Evolutionary conservation across 2,113 vertebrate genomes (phyloP), one percentile per base, ranked within the genome.

Genomic region (Falcunculus frontatus): DNA sequence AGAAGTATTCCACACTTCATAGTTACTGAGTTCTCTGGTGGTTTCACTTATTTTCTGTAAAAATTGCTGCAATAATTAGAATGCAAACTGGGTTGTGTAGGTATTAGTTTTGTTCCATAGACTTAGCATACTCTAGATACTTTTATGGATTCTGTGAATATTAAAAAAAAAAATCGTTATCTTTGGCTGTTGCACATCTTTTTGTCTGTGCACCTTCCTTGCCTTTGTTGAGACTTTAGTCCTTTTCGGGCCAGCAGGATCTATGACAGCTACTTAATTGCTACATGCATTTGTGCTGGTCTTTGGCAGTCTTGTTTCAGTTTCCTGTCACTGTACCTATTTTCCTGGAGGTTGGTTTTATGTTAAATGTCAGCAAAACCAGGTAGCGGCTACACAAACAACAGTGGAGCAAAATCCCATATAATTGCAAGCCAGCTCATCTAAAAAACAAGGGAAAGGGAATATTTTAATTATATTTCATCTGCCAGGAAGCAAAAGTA

Each of bases 181-280:
- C 41, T 89, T 49, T 72, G 60, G 32, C 47, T 70, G 30, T 47
- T 94, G 41, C 56, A n/a, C 60, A 26, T 89, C 47, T 75, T 90
- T 78, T 27, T 35, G 26, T 17, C 41, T 81, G 74, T 22, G 19
- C 7, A 9, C 33, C 14, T 60, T 42, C 15, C 35, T 67, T 93
- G 90, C 70, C 8, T 87, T 69, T 70, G 60, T 90, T 87, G 84
- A 87, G 81, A 72, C 25, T 37, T 41, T 73, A 85, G 77, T 70
- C 59, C 73, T 96, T 11, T 95, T 94, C 0, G 1, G 81, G 60
- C 93, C 93, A 78, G 82, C 94, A 86, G 39, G 85, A 82, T 91
- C 76, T 94, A 8, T 97, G 98, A 97, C 98, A 98, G 96, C 41
- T 93, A n/a, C 59, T 97, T 98, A 98, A 98, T 98, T 98, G 97